Evolutionary conservation across 2,113 vertebrate species (phyloP).

Genomic region (Gymnorhina tibicen): DNA sequence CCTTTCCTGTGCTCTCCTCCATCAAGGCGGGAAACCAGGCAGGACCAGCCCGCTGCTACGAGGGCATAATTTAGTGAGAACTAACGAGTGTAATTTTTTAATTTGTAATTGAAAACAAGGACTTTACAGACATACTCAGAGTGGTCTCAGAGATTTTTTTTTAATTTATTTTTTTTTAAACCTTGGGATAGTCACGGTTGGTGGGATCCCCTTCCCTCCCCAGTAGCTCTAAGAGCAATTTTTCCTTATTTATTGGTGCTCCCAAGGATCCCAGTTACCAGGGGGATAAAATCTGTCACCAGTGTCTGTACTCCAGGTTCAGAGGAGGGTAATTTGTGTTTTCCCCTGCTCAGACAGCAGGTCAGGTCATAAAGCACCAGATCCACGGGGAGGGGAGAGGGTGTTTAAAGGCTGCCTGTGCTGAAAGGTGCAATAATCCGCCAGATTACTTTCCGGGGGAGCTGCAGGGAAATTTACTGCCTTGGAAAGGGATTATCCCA

Average conservation of each 20-base stretch:
- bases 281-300: not conserved
- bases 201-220: not conserved
- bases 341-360: not conserved
- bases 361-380: not conserved
- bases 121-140: not conserved
- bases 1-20: not conserved
- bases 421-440: slow-evolving; percentile 51
- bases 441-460: not conserved
- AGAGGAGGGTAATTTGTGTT: not conserved
- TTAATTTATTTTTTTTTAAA: not conserved
- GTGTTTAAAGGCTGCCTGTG: not conserved
- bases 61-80: not conserved
- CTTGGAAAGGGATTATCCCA: slow-evolving; percentile 41
- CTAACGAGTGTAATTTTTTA: not conserved
- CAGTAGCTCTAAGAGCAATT: not conserved
- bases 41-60: not conserved
- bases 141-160: not conserved
- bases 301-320: not conserved
- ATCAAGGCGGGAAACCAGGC: not conserved
- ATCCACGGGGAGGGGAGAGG: not conserved
- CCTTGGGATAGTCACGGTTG: not conserved
- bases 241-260: not conserved
- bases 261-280: not conserved
- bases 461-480: slow-evolving; percentile 46
- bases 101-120: not conserved